Conservation (phyloP, 2,113 vertebrate genomes). For the Okapia johnstoni region DNA sequence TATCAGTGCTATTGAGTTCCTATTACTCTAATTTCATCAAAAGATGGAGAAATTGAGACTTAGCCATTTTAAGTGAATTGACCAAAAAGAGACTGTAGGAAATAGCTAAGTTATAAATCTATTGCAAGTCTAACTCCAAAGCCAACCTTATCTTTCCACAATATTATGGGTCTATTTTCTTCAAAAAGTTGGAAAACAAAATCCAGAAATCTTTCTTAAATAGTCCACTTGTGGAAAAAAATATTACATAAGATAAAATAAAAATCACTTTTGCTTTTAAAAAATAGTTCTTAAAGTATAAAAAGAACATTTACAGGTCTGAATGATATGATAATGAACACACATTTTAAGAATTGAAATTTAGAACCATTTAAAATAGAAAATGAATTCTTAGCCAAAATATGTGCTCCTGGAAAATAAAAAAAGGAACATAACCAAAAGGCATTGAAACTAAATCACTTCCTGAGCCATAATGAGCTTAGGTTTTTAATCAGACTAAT, state of each 20-base stretch:
- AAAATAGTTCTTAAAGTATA: slow-evolving; percentile 52
- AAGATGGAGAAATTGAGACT: not conserved
- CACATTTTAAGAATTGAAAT: slow-evolving; percentile 66
- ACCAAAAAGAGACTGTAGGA: not conserved
- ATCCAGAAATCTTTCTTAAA: not conserved
- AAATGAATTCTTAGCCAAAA: slow-evolving; percentile 74
- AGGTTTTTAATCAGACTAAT: slow-evolving; percentile 79
- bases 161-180: not conserved
- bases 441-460: slow-evolving; percentile 76
- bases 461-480: slow-evolving; percentile 76
- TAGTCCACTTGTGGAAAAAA: not conserved
- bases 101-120: not conserved
- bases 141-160: not conserved
- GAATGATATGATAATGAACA: slow-evolving; percentile 65
- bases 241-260: slow-evolving; percentile 21
- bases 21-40: not conserved
- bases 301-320: slow-evolving; percentile 62
- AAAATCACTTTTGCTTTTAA: slow-evolving; percentile 40
- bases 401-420: slow-evolving; percentile 69
- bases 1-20: not conserved
- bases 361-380: slow-evolving; percentile 72
- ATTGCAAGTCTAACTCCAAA: not conserved
- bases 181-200: not conserved
- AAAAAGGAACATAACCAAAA: slow-evolving; percentile 75
- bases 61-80: not conserved